Percentiles rank a stretch among this genome's conserved stretches.
Evolutionary conservation across 2,797 vertebrate genomes (phyloP).

Genomic region (Lophius americanus): DNA sequence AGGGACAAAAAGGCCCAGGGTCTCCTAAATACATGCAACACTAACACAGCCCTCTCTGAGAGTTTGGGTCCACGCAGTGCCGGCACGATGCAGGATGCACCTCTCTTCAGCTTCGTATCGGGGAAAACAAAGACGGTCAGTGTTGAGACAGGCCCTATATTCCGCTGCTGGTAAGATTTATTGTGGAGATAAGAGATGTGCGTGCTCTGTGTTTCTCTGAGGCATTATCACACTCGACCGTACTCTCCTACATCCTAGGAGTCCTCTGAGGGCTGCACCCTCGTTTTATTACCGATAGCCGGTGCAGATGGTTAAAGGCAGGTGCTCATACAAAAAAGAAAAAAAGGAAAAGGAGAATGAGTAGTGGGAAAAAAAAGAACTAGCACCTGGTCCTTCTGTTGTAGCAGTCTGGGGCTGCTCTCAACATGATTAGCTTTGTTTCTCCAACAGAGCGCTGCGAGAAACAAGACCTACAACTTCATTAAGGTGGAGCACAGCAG

Average conservation of each 20-base stretch:
- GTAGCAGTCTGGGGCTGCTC: conserved; percentile 65
- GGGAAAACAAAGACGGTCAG: conserved; percentile 46
- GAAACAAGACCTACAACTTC: conserved; percentile 77
- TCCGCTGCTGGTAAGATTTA: conserved; percentile 24
- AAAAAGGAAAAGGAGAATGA: conserved; percentile 5
- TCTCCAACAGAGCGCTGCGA: conserved; percentile 74
- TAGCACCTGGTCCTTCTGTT: conserved; percentile 79
- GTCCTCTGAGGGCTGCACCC: conserved; percentile 54
- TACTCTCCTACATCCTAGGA: conserved; percentile 38
- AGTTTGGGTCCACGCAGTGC: conserved; percentile 17
- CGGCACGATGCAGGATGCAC: conserved; percentile 25
- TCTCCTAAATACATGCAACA: conserved; percentile 45
- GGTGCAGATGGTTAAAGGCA: conserved; percentile 80
- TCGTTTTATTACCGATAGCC: conserved; percentile 73
- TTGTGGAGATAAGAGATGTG: conserved; percentile 45
- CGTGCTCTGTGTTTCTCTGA: conserved; percentile 35
- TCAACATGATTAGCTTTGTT: conserved; percentile 79
- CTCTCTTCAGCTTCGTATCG: conserved; percentile 32
- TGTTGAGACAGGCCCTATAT: conserved; percentile 13
- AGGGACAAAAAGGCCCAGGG: conserved; percentile 24
- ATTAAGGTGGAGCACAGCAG: conserved; percentile 65
- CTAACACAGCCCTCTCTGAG: conserved; percentile 16
- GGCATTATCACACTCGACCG: conserved; percentile 41
- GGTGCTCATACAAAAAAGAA: conserved; percentile 60
- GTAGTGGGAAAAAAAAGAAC: conserved; percentile 39